Base-by-base conservation (phyloP, 1,140 invertebrate species). In the Ganaspis sp. region DNA sequence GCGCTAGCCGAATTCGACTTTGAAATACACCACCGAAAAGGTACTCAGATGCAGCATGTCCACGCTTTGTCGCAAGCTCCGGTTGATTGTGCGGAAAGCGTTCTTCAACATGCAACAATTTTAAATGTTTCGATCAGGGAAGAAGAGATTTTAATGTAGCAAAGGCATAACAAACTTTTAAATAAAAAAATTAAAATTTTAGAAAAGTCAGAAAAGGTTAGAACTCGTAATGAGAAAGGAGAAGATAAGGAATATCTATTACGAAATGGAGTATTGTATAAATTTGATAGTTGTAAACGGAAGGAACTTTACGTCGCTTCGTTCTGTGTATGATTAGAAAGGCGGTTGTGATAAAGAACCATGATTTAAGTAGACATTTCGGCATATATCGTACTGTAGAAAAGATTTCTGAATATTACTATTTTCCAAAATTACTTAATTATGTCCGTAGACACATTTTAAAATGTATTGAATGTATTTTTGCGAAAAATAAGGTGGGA, bases 311-410 rank as follows among this genome's bases (percentile, higher is more conserved):
- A 76, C 40, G 74, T 78, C 23, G 69, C 40, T 72, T 78, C 23
- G 69, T 79, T 0, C 72, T 72, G 1, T 49, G 15, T 38, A 19
- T 9, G 0, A 75, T 79, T 71, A 34, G 78, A 49, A 82, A 82
- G 29, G 69, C 74, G 8, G 4, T 82, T 1, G 58, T 74, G 4
- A 78, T 82, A 17, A 75, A 69, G 40, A 26, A 69, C 42, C 73
- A 80, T 42, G 81, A 82, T 29, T 38, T 74, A 3, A 15, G n/a
- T 0, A 42, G 77, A 19, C 76, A 81, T 49, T 75, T 73, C 49
- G 80, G 75, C 3, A 19, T 79, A 2, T 75, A 82, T 34, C 53
- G 73, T n/a, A 82, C 73, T 0, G 21, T 77, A 3, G 54, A 40
- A 5, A 58, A 53, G 29, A 69, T 82, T 5, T n/a, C 15, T 15